phyloP scores from a whole-genome alignment of 1,140 invertebrate genomes.

The Euwallacea fornicatus region DNA sequence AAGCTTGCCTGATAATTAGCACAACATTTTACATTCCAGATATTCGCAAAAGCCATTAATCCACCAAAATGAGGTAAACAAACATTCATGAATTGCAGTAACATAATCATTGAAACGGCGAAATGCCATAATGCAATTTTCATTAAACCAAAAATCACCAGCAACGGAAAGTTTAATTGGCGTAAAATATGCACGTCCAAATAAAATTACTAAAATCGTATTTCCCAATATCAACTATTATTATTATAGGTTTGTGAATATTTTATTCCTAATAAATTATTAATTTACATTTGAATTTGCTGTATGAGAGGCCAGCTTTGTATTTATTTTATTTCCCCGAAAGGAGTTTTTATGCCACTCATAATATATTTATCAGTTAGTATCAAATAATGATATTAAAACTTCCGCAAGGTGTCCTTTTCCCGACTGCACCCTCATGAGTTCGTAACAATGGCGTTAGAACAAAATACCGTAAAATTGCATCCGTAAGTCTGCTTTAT shows the following conservation, averaged over 20 bases:
- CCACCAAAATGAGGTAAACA: no score
- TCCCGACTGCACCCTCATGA: no score
- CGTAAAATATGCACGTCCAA: neutral
- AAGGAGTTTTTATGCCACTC: neutral
- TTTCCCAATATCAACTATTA: neutral
- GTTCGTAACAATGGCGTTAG: neutral
- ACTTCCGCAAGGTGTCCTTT: neutral
- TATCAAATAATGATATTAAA: neutral
- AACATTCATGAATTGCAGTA: neutral
- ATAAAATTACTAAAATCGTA: neutral
- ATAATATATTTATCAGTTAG: neutral
- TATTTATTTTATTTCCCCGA: no score
- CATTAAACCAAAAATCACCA: neutral
- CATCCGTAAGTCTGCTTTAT: conserved; percentile 24
- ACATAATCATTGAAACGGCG: neutral
- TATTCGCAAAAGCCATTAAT: no score
- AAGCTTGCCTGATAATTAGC: no score
- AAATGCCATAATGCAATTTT: conserved; percentile 6
- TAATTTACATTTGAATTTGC: no score
- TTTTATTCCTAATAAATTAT: no score
- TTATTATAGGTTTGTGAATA: no score
- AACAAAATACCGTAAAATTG: conserved; percentile 31
- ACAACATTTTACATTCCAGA: no score
- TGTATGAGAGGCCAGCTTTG: no score
- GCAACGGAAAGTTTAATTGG: conserved; percentile 1